Evolutionary conservation across 2,113 vertebrate species (phyloP).

Genomic region (Gasterosteus nipponicus): DNA sequence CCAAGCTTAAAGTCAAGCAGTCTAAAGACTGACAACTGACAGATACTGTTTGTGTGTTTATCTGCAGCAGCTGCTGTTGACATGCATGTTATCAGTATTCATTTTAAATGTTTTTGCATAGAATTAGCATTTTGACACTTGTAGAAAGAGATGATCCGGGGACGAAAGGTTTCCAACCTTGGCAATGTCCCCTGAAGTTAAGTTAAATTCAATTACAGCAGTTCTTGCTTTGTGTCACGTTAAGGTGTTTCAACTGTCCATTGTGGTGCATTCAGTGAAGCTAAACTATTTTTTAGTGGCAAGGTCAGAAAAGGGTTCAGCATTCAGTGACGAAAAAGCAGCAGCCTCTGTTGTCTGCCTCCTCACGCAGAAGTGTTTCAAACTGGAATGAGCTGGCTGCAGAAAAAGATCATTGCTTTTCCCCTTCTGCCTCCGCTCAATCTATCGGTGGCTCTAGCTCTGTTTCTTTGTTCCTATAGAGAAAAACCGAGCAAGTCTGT

Average conservation of each 20-base stretch:
- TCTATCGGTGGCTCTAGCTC: constrained; percentile 35
- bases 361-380: constrained; percentile 34
- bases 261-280: background rate
- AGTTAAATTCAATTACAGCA: background rate
- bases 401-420: constrained; percentile 3
- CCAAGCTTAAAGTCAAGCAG: constrained; percentile 19
- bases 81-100: constrained; percentile 19
- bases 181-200: background rate
- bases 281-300: constrained; percentile 56
- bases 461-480: constrained; percentile 27
- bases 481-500: constrained; percentile 33
- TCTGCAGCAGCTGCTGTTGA: constrained; percentile 41
- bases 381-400: constrained; percentile 54
- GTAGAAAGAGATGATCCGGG: background rate
- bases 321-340: constrained; percentile 28
- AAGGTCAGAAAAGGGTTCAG: constrained; percentile 42
- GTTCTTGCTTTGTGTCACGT: background rate
- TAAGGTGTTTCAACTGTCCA: constrained; percentile 9
- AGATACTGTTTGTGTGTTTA: constrained; percentile 15
- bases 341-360: constrained; percentile 28
- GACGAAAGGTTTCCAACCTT: constrained; percentile 2
- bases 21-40: constrained; percentile 32
- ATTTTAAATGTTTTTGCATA: constrained; percentile 15
- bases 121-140: background rate
- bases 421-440: background rate